These are phyloP conservation scores for Tigriopus japonicus DNA, from an alignment of 1,140 invertebrate genomes.

Conservation along the genomic window DNA sequence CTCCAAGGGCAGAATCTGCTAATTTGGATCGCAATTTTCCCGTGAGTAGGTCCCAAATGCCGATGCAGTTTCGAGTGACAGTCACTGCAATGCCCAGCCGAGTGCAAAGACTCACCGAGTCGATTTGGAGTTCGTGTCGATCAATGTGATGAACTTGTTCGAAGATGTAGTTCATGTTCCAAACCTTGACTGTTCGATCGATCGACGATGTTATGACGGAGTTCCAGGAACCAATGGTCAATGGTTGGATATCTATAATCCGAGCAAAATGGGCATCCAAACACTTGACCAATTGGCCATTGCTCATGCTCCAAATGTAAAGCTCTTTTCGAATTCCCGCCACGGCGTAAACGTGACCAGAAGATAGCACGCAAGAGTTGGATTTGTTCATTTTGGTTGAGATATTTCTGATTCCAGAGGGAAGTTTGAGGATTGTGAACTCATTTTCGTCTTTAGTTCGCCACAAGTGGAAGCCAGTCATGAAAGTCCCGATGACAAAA, in stretches of 20 bases:
- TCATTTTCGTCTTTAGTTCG: constrained; percentile 29
- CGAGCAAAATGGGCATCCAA: constrained; percentile 91
- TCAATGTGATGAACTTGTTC: constrained; percentile 93
- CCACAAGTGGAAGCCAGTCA: constrained; percentile 59
- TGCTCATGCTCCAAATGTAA: constrained; percentile 76
- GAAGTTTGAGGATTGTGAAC: constrained; percentile 41
- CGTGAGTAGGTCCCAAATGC: constrained; percentile 78
- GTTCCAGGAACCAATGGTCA: constrained; percentile 76
- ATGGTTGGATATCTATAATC: constrained; percentile 70
- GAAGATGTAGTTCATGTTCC: constrained; percentile 98
- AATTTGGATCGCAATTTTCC: constrained; percentile 64
- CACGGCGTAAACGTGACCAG: constrained; percentile 72
- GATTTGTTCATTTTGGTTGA: constrained; percentile 68
- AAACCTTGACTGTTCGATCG: constrained; percentile 92
- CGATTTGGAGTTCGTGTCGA: constrained; percentile 82
- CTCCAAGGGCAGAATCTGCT: constrained; percentile 74
- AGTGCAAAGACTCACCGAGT: constrained; percentile 50
- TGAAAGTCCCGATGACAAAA: constrained; percentile 60
- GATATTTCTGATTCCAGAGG: constrained; percentile 78
- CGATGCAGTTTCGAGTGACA: constrained; percentile 76
- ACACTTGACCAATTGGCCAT: constrained; percentile 60
- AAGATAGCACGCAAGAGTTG: constrained; percentile 76
- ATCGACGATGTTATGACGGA: constrained; percentile 89
- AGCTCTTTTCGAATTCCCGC: constrained; percentile 89
- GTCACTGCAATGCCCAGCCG: constrained; percentile 46